Evolutionary conservation across 2,797 vertebrate genomes (phyloP).

Genomic region (Malurus splendens): DNA sequence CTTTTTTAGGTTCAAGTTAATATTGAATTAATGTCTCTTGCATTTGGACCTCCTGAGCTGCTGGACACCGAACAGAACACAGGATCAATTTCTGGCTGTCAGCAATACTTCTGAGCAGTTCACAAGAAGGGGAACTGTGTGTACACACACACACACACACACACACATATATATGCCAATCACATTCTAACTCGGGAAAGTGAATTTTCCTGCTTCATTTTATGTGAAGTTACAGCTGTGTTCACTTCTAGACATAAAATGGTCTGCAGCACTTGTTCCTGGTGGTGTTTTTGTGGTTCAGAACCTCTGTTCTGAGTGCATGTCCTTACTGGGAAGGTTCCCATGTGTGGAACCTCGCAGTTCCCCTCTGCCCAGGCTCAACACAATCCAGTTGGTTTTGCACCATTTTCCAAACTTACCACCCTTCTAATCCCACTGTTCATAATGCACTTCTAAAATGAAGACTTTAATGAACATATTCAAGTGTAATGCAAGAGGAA

Average conservation of each 20-base stretch:
- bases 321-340: neutral
- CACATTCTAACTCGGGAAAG: neutral
- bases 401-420: neutral
- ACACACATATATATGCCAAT: accelerated
- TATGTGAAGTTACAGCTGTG: neutral
- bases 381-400: neutral
- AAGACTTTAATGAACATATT: neutral
- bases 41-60: neutral
- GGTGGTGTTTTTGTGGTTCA: neutral
- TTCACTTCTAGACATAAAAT: neutral
- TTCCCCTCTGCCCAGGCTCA: neutral
- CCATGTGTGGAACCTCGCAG: neutral
- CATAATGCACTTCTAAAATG: accelerated
- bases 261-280: accelerated
- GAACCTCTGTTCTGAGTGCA: neutral
- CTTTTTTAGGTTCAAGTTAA: neutral
- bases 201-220: neutral
- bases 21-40: neutral
- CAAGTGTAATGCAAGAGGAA: neutral
- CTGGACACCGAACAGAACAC: neutral
- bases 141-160: accelerated
- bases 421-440: neutral
- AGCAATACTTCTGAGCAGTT: neutral
- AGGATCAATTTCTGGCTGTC: neutral
- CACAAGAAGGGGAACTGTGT: neutral